Conservation (phyloP, 1,140 invertebrate genomes). For the Cydia amplana region DNA sequence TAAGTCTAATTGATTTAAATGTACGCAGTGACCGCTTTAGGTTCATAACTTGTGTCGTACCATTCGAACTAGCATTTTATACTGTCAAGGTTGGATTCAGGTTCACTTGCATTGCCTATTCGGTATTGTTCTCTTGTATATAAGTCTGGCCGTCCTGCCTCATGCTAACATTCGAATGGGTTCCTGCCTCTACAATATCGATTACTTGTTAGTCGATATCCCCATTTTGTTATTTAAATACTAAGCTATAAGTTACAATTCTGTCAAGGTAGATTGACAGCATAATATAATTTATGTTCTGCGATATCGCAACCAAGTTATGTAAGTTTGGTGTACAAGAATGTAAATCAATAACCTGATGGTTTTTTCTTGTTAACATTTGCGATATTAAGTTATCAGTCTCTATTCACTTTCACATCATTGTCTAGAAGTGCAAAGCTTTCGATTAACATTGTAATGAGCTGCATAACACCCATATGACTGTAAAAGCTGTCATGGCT, state of each 20-base stretch:
- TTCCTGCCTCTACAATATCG: background rate
- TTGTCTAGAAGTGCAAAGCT: conserved; percentile 22
- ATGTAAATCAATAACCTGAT: conserved; percentile 16
- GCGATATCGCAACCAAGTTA: background rate
- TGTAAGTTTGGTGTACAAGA: background rate
- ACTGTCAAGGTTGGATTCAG: conserved; percentile 27
- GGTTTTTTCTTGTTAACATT: background rate
- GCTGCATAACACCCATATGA: conserved; percentile 27
- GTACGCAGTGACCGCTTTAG: background rate
- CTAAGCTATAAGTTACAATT: conserved; percentile 15
- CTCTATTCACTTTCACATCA: conserved; percentile 24
- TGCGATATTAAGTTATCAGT: background rate
- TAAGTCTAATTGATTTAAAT: background rate
- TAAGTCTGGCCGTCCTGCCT: conserved; percentile 13
- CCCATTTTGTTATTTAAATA: conserved; percentile 25
- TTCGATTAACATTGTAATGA: conserved; percentile 28
- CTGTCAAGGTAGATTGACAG: conserved; percentile 12
- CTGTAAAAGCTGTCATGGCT: conserved; percentile 34
- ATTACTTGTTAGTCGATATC: conserved; percentile 29
- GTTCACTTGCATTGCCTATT: conserved; percentile 30
- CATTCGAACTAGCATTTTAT: conserved; percentile 25
- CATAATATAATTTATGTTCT: conserved; percentile 20
- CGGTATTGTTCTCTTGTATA: conserved; percentile 17
- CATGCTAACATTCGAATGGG: conserved; percentile 12
- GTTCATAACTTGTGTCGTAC: background rate